Base-by-base conservation (phyloP, 2,797 vertebrate species). In the Bradypus variegatus region DNA sequence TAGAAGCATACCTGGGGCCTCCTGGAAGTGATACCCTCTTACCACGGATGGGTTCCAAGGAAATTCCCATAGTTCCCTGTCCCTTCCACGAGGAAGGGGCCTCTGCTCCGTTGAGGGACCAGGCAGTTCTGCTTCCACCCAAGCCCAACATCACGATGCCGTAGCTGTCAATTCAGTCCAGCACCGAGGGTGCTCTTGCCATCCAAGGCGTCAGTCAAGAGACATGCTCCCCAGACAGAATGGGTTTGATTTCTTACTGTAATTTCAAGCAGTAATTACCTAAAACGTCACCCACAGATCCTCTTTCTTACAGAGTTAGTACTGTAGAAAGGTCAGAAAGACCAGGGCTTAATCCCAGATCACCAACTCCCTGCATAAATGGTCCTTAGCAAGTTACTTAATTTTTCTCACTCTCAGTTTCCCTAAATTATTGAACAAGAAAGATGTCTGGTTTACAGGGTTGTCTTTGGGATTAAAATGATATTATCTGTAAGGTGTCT, bases 321-420 rank as follows among this genome's bases (percentile, higher is more conserved):
- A 38, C 67, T 75, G 2, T 80, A 89, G 41, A 70, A 90, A 72
- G 64, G 38, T 58, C 72, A 15, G 8, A 76, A 82, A 70, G 77
- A 45, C 6, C 53, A 94, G 78, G 29, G 50, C 11, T 70, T 94
- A 45, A 65, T 65, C 55, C 18, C n/a, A 82, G 29, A 70, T 41
- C 25, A 31, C 45, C 25, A 3, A 86, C 25, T 83, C 41, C 15
- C 53, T 82, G 13, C 21, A 10, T 50, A 15, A 33, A 15, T 89
- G 36, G 27, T 81, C 60, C n/a, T 86, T 12, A 86, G 50, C 58
- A 93, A 85, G 23, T 75, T 60, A 62, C 5, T 50, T 82, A 81
- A 62, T 25, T 91, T 86, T 92, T 78, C 23, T 92, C 53, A 86
- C 23, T 45, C 48, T 89, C 12, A n/a, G 10, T 91, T 77, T 94